Evolutionary conservation across 2,113 vertebrate species (phyloP).

Genomic region (Raphicerus campestris): DNA sequence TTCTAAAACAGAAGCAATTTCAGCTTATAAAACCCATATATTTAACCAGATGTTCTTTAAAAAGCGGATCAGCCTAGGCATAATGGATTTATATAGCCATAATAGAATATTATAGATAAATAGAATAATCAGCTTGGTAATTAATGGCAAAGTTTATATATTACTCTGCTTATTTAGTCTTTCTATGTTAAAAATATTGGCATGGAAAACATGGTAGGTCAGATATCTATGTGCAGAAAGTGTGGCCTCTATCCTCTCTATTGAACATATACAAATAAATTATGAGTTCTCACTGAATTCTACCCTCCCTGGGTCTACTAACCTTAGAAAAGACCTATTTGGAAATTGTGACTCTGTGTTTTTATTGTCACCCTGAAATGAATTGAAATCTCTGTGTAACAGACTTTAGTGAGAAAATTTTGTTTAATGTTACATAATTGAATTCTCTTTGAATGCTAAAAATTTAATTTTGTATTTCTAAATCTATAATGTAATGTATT

Average conservation of each 20-base stretch:
- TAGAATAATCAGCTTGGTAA: background rate
- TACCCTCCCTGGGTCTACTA: background rate
- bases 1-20: conserved; percentile 34
- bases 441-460: background rate
- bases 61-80: background rate
- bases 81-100: background rate
- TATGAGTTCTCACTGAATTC: background rate
- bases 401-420: background rate
- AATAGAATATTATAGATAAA: background rate
- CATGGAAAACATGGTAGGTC: background rate
- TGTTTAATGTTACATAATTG: background rate
- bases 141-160: background rate
- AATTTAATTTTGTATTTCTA: background rate
- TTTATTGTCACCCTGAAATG: background rate
- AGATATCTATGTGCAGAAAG: background rate
- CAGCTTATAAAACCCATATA: background rate
- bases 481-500: background rate
- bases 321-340: background rate
- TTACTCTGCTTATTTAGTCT: background rate
- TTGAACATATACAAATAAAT: background rate
- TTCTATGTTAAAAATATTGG: background rate
- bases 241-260: background rate
- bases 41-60: background rate
- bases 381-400: background rate
- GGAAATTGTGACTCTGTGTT: background rate